Base-by-base conservation (phyloP, 2,888 invertebrate species). In the Actias luna region DNA sequence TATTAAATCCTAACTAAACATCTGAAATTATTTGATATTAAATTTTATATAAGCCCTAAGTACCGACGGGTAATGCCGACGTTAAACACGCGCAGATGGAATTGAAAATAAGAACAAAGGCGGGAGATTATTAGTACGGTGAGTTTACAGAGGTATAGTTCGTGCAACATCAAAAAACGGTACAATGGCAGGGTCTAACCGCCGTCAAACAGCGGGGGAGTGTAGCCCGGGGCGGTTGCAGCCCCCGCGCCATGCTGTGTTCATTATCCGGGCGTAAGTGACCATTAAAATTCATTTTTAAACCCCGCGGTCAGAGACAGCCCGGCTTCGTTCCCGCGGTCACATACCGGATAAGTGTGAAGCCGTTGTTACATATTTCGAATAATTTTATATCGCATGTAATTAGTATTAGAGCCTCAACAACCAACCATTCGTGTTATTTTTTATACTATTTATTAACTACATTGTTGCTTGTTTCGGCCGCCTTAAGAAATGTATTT, bases 251-350 rank as follows among this genome's bases (percentile, higher is more conserved):
- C 74, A 71, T 72, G 76, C 73, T 83, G 84, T 85, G 83, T 85
- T 85, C 85, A 87, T 86, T 84, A 84, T 78, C 68, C 83, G 69
- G 74, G 76, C 67, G 78, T 83, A 85, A 88, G 83, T 85, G 86
- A 86, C 86, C 87, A 88, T 88, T 89, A 88, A 87, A 87, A 88
- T 88, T 89, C 85, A 87, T 87, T 87, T 85, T 83, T 83, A 80
- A 78, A 66, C 79, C 82, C 79, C 72, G 72, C 73, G 77, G 77
- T 75, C 67, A 27, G 65, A 67, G 60, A 60, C 68, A 67, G 71
- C 70, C 58, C 63, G 57, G 65, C 62, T 63, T 69, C 68, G 67
- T n/a, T 18, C 60, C 33, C 60, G 1, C 33, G 33, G 42, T 31
- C 42, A 55, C 42, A 61, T 31, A 58, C 16, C 14, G n/a, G 50